These are phyloP conservation scores for Drosophila repletoides DNA, from an alignment of 1,140 invertebrate genomes.

Conservation along the genomic window DNA sequence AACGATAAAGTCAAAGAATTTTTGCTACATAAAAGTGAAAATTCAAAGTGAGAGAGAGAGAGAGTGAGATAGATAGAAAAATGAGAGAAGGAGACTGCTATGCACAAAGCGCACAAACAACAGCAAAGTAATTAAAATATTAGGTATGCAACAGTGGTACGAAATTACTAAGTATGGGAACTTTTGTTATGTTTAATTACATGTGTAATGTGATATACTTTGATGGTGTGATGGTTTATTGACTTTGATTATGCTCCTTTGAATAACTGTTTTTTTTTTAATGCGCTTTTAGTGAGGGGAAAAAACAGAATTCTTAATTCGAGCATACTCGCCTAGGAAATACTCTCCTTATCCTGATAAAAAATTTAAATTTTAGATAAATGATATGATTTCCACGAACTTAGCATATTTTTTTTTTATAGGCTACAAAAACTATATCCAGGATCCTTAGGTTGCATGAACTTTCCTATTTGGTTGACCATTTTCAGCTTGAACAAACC, in stretches of 20 bases:
- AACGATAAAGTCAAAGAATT: constrained; percentile 47
- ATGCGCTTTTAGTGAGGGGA: constrained; percentile 11
- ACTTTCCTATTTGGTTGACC: constrained; percentile 8
- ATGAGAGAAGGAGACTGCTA: neutral
- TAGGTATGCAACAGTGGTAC: constrained; percentile 4
- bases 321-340: no score
- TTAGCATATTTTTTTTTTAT: no score
- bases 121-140: constrained; percentile 31
- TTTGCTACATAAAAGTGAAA: constrained; percentile 67
- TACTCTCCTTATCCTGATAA: no score
- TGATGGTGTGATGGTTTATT: constrained; percentile 28
- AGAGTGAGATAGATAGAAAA: no score
- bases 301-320: neutral
- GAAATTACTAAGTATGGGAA: neutral
- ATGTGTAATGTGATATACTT: constrained; percentile 19
- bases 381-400: no score
- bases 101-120: constrained; percentile 20
- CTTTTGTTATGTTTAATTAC: constrained; percentile 29
- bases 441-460: constrained; percentile 15
- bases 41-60: constrained; percentile 42
- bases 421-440: no score
- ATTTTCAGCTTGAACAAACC: constrained; percentile 28
- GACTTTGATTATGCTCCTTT: constrained; percentile 22
- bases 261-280: constrained; percentile 1
- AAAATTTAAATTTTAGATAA: no score